phyloP scores from a whole-genome alignment of 2,888 invertebrate genomes.

The Aphodius granarius region DNA sequence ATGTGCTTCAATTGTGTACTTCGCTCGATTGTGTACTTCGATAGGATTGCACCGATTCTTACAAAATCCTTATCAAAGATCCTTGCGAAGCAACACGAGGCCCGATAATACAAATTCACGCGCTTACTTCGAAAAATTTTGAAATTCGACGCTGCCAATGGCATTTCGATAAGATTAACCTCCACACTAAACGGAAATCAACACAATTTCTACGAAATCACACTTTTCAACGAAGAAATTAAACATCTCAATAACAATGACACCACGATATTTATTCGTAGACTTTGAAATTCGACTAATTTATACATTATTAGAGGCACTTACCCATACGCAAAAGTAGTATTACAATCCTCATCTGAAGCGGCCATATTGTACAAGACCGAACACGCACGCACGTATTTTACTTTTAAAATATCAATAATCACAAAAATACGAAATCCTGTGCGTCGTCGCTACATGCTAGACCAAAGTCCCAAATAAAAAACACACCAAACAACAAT shows the following conservation, averaged over 20 bases:
- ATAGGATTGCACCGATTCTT: neutral
- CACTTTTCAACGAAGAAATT: neutral
- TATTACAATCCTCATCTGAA: conserved; percentile 53
- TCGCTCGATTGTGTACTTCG: too few species aligned
- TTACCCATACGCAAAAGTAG: conserved; percentile 51
- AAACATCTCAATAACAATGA: neutral
- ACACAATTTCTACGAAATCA: neutral
- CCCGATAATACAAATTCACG: neutral
- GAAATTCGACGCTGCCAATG: neutral
- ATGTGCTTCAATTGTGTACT: neutral
- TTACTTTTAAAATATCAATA: conserved; percentile 5
- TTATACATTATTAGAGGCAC: conserved; percentile 34
- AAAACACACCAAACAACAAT: neutral
- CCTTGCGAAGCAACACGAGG: neutral
- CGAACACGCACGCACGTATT: conserved; percentile 15
- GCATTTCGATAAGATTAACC: neutral
- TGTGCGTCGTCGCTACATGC: neutral
- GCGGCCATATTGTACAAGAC: conserved; percentile 44
- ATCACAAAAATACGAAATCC: neutral
- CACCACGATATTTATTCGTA: conserved; percentile 18
- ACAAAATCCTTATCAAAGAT: neutral
- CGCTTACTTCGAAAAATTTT: neutral
- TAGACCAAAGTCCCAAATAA: neutral
- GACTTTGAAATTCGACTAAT: neutral
- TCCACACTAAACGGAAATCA: neutral